Conservation (phyloP, 2,797 vertebrate genomes). For the Rhabdomys pumilio region DNA sequence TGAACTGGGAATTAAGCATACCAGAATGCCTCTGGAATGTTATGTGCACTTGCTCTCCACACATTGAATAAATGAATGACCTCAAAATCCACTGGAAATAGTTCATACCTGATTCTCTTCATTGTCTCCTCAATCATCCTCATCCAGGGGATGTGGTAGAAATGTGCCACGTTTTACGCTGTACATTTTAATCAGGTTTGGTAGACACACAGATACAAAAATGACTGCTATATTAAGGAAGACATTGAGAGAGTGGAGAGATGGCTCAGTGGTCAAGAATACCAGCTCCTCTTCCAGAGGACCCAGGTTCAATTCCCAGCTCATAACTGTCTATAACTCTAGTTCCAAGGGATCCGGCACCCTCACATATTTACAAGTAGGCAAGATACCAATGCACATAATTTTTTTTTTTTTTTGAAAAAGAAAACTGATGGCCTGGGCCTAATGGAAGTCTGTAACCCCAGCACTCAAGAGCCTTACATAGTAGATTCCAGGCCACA, state of each 20-base stretch:
- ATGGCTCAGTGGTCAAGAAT: neutral
- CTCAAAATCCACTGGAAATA: neutral
- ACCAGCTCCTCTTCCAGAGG: neutral
- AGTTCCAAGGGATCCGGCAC: neutral
- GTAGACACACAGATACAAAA: neutral
- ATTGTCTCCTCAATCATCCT: neutral
- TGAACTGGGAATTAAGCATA: neutral
- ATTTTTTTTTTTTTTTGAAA: neutral
- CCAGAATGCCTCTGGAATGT: neutral
- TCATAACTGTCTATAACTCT: neutral
- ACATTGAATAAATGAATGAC: neutral
- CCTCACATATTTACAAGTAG: too few relatives aligned
- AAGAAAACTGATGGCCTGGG: neutral
- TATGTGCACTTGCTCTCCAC: neutral
- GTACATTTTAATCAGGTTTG: neutral
- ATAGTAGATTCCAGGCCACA: neutral
- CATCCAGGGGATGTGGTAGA: neutral
- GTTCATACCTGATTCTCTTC: neutral
- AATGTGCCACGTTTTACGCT: neutral
- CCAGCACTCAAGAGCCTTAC: neutral
- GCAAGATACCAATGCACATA: too few relatives aligned
- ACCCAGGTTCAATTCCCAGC: neutral
- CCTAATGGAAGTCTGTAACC: neutral
- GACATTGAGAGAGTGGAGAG: neutral
- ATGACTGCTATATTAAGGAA: neutral